These are phyloP conservation scores for Andrena haemorrhoa DNA, from an alignment of 2,888 invertebrate genomes.

Conservation along the genomic window DNA sequence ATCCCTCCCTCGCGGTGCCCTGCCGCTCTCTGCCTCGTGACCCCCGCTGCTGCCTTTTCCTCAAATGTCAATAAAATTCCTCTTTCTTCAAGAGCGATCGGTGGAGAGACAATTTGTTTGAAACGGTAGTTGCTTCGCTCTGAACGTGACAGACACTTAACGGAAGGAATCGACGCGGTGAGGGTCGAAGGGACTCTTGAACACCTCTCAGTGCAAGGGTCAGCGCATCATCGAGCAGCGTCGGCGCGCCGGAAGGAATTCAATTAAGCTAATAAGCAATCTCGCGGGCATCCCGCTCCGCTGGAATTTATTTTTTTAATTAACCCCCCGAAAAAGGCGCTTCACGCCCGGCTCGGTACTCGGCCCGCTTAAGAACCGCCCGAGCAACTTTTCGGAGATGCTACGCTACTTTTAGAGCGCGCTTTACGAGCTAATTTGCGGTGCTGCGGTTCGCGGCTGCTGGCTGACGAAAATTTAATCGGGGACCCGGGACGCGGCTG, in stretches of 20 bases:
- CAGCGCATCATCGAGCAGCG: background rate
- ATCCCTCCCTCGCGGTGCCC: constrained; percentile 19
- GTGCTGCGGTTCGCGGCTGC: constrained; percentile 28
- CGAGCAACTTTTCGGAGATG: constrained; percentile 18
- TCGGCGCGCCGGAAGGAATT: constrained; percentile 15
- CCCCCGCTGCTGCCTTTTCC: background rate
- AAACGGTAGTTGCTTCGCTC: too few relatives aligned
- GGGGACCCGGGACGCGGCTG: background rate
- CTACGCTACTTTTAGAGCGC: constrained; percentile 38
- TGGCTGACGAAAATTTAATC: constrained; percentile 6
- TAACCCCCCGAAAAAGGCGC: constrained; percentile 10
- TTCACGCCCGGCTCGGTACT: constrained; percentile 7
- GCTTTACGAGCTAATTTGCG: constrained; percentile 56
- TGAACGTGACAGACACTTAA: background rate
- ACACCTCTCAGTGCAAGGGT: constrained; percentile 20
- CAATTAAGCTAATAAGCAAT: constrained; percentile 39
- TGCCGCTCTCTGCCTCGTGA: background rate
- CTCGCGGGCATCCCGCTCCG: background rate
- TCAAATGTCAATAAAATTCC: background rate
- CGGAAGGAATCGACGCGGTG: background rate
- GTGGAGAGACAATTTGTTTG: too few relatives aligned
- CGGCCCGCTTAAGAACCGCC: constrained; percentile 3
- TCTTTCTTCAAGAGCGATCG: too few relatives aligned
- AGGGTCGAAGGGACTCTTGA: constrained; percentile 11
- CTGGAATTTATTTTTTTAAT: constrained; percentile 7